Percentiles rank a stretch among this genome's conserved stretches.
phyloP scores from a whole-genome alignment of 2,113 vertebrate genomes.

The Rhea americana region DNA sequence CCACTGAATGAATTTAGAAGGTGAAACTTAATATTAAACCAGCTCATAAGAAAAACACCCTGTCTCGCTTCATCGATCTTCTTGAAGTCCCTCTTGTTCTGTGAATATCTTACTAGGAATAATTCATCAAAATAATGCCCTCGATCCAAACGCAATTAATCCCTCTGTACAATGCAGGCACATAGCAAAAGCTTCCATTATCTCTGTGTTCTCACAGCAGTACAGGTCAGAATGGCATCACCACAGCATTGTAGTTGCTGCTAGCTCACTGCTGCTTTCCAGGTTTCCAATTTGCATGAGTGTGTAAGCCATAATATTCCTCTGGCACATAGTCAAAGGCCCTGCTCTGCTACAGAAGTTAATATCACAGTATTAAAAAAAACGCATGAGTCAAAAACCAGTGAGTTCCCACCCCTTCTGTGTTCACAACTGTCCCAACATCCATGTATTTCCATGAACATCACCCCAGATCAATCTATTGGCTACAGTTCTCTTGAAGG shows the following conservation, averaged over 20 bases:
- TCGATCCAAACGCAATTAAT: constrained; percentile 21
- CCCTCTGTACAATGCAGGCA: background rate
- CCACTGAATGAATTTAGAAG: background rate
- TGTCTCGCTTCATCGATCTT: background rate
- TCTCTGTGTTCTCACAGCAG: background rate
- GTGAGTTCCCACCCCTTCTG: background rate
- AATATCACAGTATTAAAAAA: background rate
- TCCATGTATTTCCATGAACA: background rate
- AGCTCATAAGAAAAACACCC: background rate
- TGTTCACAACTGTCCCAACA: background rate
- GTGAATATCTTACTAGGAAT: background rate
- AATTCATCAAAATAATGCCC: constrained; percentile 8
- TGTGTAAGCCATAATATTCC: background rate
- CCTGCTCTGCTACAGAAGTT: background rate
- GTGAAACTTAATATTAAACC: background rate
- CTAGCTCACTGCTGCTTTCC: background rate
- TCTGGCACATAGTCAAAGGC: background rate
- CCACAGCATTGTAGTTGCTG: background rate
- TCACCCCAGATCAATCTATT: background rate
- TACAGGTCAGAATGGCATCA: background rate
- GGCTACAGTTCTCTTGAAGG: background rate
- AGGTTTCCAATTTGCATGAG: background rate
- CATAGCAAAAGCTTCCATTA: background rate
- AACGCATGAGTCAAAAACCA: background rate
- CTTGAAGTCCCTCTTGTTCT: background rate